Percentiles rank a stretch among this genome's conserved stretches.
These are phyloP conservation scores for Daubentonia madagascariensis DNA, from an alignment of 2,113 vertebrate species.

Conservation along the genomic window DNA sequence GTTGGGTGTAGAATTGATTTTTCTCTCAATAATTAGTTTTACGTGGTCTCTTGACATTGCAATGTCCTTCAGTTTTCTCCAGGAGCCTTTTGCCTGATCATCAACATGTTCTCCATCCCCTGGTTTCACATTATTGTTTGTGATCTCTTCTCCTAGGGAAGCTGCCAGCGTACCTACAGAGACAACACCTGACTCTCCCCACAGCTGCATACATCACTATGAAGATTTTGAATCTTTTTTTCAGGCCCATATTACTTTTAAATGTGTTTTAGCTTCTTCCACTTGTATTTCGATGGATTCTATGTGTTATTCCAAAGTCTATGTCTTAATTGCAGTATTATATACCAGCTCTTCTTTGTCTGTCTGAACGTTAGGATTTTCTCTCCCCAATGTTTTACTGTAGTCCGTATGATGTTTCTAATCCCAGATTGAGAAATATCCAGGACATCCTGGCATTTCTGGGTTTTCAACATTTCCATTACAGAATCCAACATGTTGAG, in stretches of 20 bases:
- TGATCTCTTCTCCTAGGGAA: neutral
- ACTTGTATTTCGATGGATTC: neutral
- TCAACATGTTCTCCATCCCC: neutral
- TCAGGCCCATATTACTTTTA: neutral
- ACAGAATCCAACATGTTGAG: neutral
- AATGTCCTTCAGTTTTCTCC: neutral
- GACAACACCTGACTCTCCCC: accelerated
- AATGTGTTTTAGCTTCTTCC: neutral
- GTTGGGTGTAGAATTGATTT: neutral
- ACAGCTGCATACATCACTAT: neutral
- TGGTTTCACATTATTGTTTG: neutral
- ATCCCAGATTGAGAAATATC: neutral
- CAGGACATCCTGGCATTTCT: neutral
- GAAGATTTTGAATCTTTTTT: neutral
- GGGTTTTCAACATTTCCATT: neutral
- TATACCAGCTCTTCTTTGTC: no score
- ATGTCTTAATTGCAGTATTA: neutral
- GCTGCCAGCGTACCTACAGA: neutral
- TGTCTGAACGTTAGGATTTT: neutral
- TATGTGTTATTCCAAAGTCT: neutral
- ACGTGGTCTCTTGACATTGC: no score
- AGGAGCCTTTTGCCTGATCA: no score
- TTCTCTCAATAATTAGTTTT: neutral
- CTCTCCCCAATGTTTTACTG: neutral
- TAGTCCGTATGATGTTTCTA: neutral